Evolutionary conservation across 2,888 invertebrate species (phyloP).

Genomic region (Trilocha varians): DNA sequence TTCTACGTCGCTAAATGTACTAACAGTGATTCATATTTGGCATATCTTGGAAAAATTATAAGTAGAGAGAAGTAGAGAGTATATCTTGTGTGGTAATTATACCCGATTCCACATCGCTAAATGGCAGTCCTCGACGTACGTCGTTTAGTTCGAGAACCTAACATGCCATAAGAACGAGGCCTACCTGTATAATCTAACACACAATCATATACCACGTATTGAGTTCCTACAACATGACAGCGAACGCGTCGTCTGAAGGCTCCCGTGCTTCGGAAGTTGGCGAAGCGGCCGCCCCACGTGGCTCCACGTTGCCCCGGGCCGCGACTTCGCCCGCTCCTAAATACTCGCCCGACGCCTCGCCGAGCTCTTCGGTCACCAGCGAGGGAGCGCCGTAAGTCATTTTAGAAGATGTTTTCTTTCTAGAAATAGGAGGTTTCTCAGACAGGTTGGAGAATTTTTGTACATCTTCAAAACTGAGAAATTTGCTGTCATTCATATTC

Average conservation of each 20-base stretch:
- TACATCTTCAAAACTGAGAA: background rate
- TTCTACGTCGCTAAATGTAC: too few species aligned
- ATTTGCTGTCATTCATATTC: background rate
- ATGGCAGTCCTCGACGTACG: too few species aligned
- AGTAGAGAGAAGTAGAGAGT: too few species aligned
- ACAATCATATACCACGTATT: too few species aligned
- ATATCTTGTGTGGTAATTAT: too few species aligned
- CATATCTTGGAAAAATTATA: too few species aligned
- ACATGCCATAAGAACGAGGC: too few species aligned
- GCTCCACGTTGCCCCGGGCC: constrained; percentile 55
- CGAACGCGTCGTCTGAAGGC: constrained; percentile 70
- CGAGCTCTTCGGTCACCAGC: constrained; percentile 90
- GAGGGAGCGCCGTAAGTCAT: constrained; percentile 79
- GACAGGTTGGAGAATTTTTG: background rate
- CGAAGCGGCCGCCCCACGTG: constrained; percentile 57
- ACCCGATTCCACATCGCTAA: too few species aligned
- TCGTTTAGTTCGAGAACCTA: too few species aligned
- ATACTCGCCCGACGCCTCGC: constrained; percentile 87
- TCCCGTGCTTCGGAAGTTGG: constrained; percentile 67
- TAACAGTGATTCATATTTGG: too few species aligned
- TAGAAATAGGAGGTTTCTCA: background rate
- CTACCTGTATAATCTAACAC: too few species aligned
- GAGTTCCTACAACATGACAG: constrained; percentile 66
- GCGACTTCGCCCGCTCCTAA: constrained; percentile 70
- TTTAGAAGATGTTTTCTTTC: background rate